phyloP scores from a whole-genome alignment of 2,888 invertebrate species.

The Galerucella nymphaeae region DNA sequence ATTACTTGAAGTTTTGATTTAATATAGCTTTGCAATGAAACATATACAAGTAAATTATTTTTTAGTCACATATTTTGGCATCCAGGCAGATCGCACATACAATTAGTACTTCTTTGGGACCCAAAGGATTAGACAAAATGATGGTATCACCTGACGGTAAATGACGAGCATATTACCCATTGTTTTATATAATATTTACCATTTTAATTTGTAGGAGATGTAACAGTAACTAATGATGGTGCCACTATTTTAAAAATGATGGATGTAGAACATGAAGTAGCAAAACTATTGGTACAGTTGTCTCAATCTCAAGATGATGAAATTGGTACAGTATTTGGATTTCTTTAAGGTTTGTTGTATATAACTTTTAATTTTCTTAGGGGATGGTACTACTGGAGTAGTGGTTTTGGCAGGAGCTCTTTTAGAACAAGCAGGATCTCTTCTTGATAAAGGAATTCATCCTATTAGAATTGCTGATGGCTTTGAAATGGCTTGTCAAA shows the following conservation, averaged over 20 bases:
- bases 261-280: slow-evolving; percentile 99
- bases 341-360: too few species aligned
- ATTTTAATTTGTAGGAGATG: slow-evolving; percentile 69
- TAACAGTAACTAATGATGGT: slow-evolving; percentile 98
- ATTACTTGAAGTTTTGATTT: slow-evolving; percentile 22
- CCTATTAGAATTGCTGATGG: slow-evolving; percentile 99
- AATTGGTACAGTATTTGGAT: slow-evolving; percentile 67
- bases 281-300: slow-evolving; percentile 96
- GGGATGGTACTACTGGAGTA: slow-evolving; percentile 99
- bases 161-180: not conserved
- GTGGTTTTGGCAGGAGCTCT: slow-evolving; percentile 89
- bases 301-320: slow-evolving; percentile 99
- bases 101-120: slow-evolving; percentile 93
- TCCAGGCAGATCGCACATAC: slow-evolving; percentile 92
- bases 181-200: not conserved
- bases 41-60: slow-evolving; percentile 48
- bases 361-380: slow-evolving; percentile 59
- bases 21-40: slow-evolving; percentile 10
- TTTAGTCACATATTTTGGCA: slow-evolving; percentile 97
- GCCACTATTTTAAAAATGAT: slow-evolving; percentile 99
- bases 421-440: slow-evolving; percentile 91
- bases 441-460: slow-evolving; percentile 97
- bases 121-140: slow-evolving; percentile 97
- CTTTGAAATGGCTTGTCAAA: slow-evolving; percentile 94
- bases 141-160: slow-evolving; percentile 94